phyloP scores from a whole-genome alignment of 2,888 invertebrate species.

The Microctonus brassicae region DNA sequence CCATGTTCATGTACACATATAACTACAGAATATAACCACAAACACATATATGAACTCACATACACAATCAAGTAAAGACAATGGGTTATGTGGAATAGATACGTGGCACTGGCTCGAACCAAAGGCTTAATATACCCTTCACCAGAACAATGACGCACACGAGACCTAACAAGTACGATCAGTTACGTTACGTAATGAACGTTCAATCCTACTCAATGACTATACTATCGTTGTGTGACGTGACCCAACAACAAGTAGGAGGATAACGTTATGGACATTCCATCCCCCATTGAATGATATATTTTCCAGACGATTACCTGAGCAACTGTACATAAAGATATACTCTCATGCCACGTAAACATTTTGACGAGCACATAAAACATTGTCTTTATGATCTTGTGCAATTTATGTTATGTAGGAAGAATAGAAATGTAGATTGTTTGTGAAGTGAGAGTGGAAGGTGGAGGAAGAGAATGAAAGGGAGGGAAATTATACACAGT shows the following conservation, averaged over 20 bases:
- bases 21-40: too few relatives aligned
- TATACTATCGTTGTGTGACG: constrained; percentile 38
- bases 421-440: not conserved
- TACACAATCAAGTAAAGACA: not conserved
- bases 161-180: constrained; percentile 37
- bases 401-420: constrained; percentile 7
- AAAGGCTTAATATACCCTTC: constrained; percentile 46
- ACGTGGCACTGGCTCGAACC: constrained; percentile 43
- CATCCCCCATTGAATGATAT: constrained; percentile 22
- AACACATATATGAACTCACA: not conserved
- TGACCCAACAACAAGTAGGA: constrained; percentile 42
- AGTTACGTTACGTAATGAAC: constrained; percentile 43
- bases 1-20: too few relatives aligned
- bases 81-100: constrained; percentile 31
- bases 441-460: too few relatives aligned
- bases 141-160: constrained; percentile 42
- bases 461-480: not conserved
- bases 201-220: constrained; percentile 39
- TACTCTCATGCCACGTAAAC: not conserved
- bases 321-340: not conserved
- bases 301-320: constrained; percentile 42
- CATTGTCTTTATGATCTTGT: not conserved
- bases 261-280: constrained; percentile 40
- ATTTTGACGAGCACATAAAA: constrained; percentile 17
- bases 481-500: too few relatives aligned